Conservation (phyloP, 2,888 invertebrate genomes). For the Ormyrus labotus region DNA sequence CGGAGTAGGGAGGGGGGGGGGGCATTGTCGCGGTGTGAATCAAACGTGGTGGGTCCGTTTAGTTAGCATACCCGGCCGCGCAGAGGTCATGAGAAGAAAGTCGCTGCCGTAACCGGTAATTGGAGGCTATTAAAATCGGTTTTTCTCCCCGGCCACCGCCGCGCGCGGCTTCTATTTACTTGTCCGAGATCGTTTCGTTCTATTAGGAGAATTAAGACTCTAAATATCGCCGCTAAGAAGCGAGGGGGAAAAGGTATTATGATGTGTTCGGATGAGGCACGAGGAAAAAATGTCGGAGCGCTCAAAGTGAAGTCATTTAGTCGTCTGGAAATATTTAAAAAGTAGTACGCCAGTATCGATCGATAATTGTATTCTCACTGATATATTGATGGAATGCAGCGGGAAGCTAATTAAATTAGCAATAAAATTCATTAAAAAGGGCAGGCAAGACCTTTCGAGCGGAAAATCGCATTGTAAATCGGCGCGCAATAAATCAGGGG, state of each 20-base stretch:
- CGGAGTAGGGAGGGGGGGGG: not conserved
- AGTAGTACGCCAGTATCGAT: no score
- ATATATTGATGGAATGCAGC: not conserved
- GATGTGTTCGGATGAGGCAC: no score
- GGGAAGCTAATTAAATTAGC: constrained; percentile 1
- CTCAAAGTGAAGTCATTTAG: no score
- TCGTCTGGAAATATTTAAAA: no score
- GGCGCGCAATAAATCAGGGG: constrained; percentile 24
- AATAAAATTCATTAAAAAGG: constrained; percentile 13
- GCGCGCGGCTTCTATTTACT: not conserved
- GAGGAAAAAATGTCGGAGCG: no score
- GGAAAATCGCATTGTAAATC: constrained; percentile 30
- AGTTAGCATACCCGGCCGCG: constrained; percentile 2
- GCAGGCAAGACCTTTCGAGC: not conserved
- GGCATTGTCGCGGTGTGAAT: constrained; percentile 1
- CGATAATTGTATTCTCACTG: no score
- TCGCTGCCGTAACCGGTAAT: constrained; percentile 12
- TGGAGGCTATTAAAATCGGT: constrained; percentile 36
- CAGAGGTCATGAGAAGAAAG: constrained; percentile 41
- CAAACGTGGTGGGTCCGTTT: constrained; percentile 5
- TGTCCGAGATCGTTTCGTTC: not conserved
- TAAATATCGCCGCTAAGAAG: not conserved
- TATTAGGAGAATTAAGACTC: not conserved
- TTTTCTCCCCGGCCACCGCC: not conserved
- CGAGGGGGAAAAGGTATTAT: no score